Base-by-base conservation (phyloP, 2,888 invertebrate species). In the Gari tellinella region DNA sequence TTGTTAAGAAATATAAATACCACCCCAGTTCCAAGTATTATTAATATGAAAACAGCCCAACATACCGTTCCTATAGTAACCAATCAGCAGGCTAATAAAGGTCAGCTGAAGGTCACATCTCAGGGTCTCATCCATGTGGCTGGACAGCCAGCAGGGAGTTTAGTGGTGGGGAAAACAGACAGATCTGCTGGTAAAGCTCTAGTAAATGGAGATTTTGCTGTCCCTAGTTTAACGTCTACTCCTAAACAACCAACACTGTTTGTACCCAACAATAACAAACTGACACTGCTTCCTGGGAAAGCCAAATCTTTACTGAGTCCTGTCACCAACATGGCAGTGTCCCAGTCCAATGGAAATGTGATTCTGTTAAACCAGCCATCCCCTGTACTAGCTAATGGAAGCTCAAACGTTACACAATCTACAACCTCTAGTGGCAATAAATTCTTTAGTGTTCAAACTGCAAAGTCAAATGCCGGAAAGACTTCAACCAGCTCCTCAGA, bases 61-160 rank as follows among this genome's bases (percentile, higher is more conserved):
- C 51, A 52, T 43, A 26, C 57, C 19, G 8, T 53, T 17, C 48
- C 31, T 15, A 43, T 48, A 38, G 43, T 51, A 15, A 57, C 48
- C 8, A 72, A 45, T 51, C 72, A 64, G 55, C 61, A 67, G 45
- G n/a, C 51, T 10, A 45, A 62, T 15, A 72, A 70, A 74, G 78
- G 81, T 72, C 81, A 82, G 45, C 63, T 84, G 15, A 81, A 81
- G 66, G 84, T 84, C 23, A 84, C 84, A n/a, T 68, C 82, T 67
- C 81, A 84, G 53, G 84, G 84, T 52, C 53, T 84, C 14, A 81
- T 82, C 23, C 69, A 75, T 48, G 65, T 75, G 61, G 65, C 66
- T 62, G 66, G 75, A 43, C 69, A 69, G 38, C 19, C 53, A 2
- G 37, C n/a, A n/a, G 55, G 19, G 14, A 55, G 45, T 25, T 14